phyloP scores from a whole-genome alignment of 2,888 invertebrate genomes.

The Pantelozetes paolii region DNA sequence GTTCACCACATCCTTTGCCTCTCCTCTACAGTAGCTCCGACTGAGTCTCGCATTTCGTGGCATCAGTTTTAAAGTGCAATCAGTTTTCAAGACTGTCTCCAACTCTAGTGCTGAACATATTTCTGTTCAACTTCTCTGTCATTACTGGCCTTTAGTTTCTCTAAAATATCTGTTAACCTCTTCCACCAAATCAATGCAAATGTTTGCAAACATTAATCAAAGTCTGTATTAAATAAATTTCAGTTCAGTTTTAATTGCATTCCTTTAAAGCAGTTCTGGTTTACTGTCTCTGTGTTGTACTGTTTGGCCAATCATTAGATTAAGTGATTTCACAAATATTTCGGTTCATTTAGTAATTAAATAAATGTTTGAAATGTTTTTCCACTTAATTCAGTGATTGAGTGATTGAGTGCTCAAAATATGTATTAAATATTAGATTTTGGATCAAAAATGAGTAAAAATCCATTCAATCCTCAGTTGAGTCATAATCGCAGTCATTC shows the following conservation, averaged over 20 bases:
- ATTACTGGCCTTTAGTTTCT: background rate
- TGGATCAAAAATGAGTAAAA: conserved; percentile 17
- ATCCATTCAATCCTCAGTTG: background rate
- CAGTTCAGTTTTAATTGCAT: background rate
- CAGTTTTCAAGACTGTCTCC: conserved; percentile 6
- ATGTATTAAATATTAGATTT: too few species aligned
- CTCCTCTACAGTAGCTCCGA: background rate
- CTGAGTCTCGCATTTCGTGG: background rate
- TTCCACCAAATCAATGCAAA: background rate
- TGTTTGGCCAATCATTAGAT: background rate
- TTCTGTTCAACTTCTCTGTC: background rate
- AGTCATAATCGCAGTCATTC: background rate
- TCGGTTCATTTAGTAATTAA: background rate
- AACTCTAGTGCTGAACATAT: background rate
- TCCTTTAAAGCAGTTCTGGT: background rate
- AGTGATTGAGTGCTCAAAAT: background rate
- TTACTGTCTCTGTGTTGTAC: background rate
- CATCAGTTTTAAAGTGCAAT: background rate
- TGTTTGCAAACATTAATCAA: conserved; percentile 18
- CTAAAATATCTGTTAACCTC: background rate
- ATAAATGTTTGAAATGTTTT: conserved; percentile 3
- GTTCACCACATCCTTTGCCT: conserved; percentile 25
- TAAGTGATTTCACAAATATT: background rate
- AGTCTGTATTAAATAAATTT: background rate
- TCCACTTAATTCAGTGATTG: background rate